Base-by-base conservation (phyloP, 1,140 invertebrate species). In the Hydropsyche tenuis region DNA sequence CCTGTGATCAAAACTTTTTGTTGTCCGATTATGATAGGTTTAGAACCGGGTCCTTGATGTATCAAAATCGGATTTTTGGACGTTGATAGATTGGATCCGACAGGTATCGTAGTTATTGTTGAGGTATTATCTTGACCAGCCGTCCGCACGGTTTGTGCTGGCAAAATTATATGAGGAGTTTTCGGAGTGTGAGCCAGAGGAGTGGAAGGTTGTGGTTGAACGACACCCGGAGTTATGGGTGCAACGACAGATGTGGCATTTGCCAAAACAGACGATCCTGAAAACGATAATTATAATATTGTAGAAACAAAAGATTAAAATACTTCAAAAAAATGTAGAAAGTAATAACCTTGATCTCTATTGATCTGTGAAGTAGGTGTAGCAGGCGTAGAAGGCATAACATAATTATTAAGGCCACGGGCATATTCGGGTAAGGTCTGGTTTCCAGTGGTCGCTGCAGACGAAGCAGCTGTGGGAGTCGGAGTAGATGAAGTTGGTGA, bases 341-440 rank as follows among this genome's bases (percentile, higher is more conserved):
- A 20, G 22, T 20, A 25, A n/a, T 48, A 23, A 68, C 56, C 56
- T 72, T 56, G 69, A 25, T 72, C 62, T 46, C 56, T 72, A 48
- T 42, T 63, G 7, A 42, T 2, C 48, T 73, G 72, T 12, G 72
- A n/a, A 43, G 65, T 51, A 16, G 66, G 68, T 18, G 53, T 72
- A n/a, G 73, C 73, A 0, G 76, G 76, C 1, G 76, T 77, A 18
- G 76, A 77, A 18, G 82, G 80, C 80, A 81, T 78, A 23, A 79
- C 74, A 69, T 80, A 81, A 77, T 81, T 81, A 77, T 80, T 83
- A 16, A 94, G 83, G 4, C 92, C 92, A 75, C 91, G 92, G 53
- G 93, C 92, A 83, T 94, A 95, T 79, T 95, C 94, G 0, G 82
- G 82, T 45, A 83, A 80, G 1, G 92, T 91, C 23, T 81, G 80